phyloP scores from a whole-genome alignment of 2,797 vertebrate genomes.

The Enteromius trimaculatus region DNA sequence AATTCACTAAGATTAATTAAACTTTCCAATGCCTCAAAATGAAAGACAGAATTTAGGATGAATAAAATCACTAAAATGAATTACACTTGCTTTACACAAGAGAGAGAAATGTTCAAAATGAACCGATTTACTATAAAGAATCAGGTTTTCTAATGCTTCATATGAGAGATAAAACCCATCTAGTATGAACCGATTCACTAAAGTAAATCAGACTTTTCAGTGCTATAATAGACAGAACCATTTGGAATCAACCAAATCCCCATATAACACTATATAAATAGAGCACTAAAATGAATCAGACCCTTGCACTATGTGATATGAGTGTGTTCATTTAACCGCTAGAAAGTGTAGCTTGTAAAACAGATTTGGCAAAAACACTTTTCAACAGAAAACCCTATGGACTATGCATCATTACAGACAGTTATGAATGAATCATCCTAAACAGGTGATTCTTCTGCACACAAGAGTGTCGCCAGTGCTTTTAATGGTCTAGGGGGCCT shows the following conservation, averaged over 20 bases:
- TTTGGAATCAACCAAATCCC: neutral
- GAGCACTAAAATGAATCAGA: neutral
- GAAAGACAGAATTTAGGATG: neutral
- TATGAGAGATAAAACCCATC: neutral
- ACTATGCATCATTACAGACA: neutral
- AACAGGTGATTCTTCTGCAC: slow-evolving; percentile 9
- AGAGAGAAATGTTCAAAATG: neutral
- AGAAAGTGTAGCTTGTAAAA: neutral
- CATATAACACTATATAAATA: neutral
- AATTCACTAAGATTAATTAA: too few species aligned
- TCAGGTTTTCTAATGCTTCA: neutral
- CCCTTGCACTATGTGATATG: too few species aligned
- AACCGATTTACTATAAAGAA: neutral
- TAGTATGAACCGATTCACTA: neutral
- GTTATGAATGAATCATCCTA: neutral
- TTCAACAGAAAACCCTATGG: neutral
- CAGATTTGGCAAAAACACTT: neutral
- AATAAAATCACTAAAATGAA: neutral
- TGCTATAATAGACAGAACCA: neutral
- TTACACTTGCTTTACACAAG: neutral
- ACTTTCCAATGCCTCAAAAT: neutral
- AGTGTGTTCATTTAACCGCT: neutral
- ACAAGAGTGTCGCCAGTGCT: slow-evolving; percentile 23
- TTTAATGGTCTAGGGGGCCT: slow-evolving; percentile 11
- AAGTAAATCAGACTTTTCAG: neutral